phyloP scores from a whole-genome alignment of 2,113 vertebrate species.

The Ammodramus savannarum region DNA sequence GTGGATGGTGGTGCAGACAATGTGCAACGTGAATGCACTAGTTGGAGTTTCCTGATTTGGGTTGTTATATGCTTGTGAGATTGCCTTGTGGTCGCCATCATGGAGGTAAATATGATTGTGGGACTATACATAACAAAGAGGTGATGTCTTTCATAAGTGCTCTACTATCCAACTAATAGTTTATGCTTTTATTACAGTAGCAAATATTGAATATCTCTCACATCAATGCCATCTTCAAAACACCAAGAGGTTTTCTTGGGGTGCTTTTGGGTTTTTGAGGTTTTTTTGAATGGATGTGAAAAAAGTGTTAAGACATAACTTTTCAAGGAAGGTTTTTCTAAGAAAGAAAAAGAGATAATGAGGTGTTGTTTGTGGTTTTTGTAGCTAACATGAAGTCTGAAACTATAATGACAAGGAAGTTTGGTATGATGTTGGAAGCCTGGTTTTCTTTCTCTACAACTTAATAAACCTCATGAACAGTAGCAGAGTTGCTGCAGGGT shows the following conservation, averaged over 20 bases:
- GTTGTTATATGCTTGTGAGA: background rate
- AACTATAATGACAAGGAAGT: background rate
- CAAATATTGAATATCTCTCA: background rate
- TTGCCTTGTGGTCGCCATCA: background rate
- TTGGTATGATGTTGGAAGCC: background rate
- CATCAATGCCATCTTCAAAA: background rate
- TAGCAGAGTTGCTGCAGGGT: background rate
- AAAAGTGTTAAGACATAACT: background rate
- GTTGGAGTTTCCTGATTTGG: background rate
- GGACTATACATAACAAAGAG: background rate
- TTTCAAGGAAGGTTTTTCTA: background rate
- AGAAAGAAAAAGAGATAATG: background rate
- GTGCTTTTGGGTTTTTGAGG: background rate
- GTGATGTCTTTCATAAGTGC: background rate
- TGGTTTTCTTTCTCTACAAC: background rate
- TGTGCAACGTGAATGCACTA: background rate
- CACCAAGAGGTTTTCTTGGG: background rate
- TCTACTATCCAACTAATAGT: background rate
- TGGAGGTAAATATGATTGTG: background rate
- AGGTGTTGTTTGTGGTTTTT: background rate
- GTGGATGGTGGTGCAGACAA: background rate
- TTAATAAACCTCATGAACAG: background rate
- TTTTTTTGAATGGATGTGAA: background rate
- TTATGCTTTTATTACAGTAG: background rate
- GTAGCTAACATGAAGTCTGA: background rate